Conservation (phyloP, 1,140 invertebrate species). For the silkworm (Bombyx mori) region ASM3026992v2 NC_085134.1:8952501-8953000, state of each 20-base stretch:
- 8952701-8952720: background rate
- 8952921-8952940: slow-evolving; percentile 34
- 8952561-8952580: slow-evolving; percentile 64
- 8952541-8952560: slow-evolving; percentile 1
- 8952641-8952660: slow-evolving; percentile 4
- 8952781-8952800: background rate
- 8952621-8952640: slow-evolving; percentile 49
- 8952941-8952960: slow-evolving; percentile 22
- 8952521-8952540: slow-evolving; percentile 1
- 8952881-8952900: slow-evolving; percentile 35
- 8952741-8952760: background rate
- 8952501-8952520: slow-evolving; percentile 1
- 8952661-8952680: too few relatives aligned
- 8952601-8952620: slow-evolving; percentile 40
- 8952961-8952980: slow-evolving; percentile 17
- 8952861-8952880: slow-evolving; percentile 27
- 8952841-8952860: slow-evolving; percentile 50
- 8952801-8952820: slow-evolving; percentile 15
- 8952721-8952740: background rate
- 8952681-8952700: background rate
- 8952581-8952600: slow-evolving; percentile 62
- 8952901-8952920: slow-evolving; percentile 35
- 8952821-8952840: slow-evolving; percentile 49
- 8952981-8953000: slow-evolving; percentile 8
- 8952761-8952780: background rate